Conservation (phyloP, 2,113 vertebrate genomes). For the Ophiodon elongatus region DNA sequence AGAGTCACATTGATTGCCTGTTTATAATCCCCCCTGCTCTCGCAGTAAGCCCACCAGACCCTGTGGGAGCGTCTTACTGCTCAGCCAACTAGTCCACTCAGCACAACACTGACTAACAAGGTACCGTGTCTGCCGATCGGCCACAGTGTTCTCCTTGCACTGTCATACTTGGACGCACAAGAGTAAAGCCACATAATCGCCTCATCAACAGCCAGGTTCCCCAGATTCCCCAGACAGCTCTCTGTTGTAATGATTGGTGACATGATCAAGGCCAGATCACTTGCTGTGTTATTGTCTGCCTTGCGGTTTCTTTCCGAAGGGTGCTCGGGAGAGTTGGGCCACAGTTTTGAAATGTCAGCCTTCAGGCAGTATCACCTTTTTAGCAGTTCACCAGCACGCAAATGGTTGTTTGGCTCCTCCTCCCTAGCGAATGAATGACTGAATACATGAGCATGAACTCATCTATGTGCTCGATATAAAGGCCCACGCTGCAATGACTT, state of each 20-base stretch:
- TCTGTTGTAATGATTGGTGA: conserved; percentile 78
- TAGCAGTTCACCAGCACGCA: background rate
- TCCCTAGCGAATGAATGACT: conserved; percentile 32
- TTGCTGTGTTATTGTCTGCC: conserved; percentile 68
- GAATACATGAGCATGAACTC: conserved; percentile 6
- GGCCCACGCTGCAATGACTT: conserved; percentile 1
- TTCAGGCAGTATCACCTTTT: conserved; percentile 54
- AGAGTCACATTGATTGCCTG: conserved; percentile 53
- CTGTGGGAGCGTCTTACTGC: conserved; percentile 63
- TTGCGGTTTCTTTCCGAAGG: conserved; percentile 69
- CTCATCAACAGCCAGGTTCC: conserved; percentile 79
- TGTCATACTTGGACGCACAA: conserved; percentile 73
- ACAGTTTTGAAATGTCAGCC: conserved; percentile 59
- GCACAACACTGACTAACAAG: conserved; percentile 81
- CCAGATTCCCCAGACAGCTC: conserved; percentile 68
- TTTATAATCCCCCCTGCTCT: conserved; percentile 65
- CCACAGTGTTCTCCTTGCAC: conserved; percentile 61
- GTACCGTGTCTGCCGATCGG: conserved; percentile 62
- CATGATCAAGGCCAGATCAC: conserved; percentile 79
- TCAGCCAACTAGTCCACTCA: conserved; percentile 68
- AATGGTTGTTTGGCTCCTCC: background rate
- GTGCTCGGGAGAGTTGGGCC: conserved; percentile 62
- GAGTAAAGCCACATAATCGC: conserved; percentile 80
- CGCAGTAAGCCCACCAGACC: conserved; percentile 58
- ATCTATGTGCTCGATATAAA: background rate